A percentile compares a stretch with the other conserved stretches of the same genome.
Conservation (phyloP, 2,797 vertebrate species). For the Microchirus variegatus region DNA sequence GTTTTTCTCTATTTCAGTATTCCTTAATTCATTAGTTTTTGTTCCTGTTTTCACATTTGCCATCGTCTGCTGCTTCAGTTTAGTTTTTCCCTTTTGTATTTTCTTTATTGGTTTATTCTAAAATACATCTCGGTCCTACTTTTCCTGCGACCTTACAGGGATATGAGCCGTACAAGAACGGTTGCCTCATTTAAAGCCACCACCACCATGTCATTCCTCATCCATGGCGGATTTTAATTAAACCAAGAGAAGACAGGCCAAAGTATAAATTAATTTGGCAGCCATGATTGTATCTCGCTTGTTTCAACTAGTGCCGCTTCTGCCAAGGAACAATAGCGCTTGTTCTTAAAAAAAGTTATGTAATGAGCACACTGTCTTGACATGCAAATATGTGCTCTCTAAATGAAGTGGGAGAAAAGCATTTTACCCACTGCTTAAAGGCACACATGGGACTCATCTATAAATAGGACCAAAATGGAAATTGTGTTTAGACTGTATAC, state of each 20-base stretch:
- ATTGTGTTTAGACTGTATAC: slow-evolving; percentile 10
- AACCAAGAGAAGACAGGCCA: slow-evolving; percentile 1
- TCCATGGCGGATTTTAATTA: slow-evolving; percentile 26
- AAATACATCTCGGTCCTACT: no score
- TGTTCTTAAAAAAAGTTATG: slow-evolving; percentile 23
- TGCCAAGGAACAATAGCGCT: slow-evolving; percentile 16
- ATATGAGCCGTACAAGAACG: background rate
- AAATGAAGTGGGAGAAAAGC: slow-evolving; percentile 17
- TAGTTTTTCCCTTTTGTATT: no score
- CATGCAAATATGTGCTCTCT: slow-evolving; percentile 36
- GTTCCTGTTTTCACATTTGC: no score
- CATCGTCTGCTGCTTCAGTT: no score
- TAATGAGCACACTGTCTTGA: slow-evolving; percentile 47
- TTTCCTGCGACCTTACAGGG: no score
- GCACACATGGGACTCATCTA: slow-evolving; percentile 7
- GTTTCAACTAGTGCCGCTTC: slow-evolving; percentile 28
- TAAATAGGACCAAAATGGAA: no score
- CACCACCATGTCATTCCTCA: slow-evolving; percentile 14
- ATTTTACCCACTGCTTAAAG: slow-evolving; percentile 7
- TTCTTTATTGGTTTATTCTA: no score
- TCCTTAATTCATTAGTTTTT: no score
- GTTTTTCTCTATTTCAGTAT: no score
- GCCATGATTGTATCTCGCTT: slow-evolving; percentile 13
- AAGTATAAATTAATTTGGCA: slow-evolving; percentile 20
- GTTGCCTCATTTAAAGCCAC: slow-evolving; percentile 29